Base-by-base conservation (phyloP, 2,888 invertebrate genomes). In the Idaea aversata region DNA sequence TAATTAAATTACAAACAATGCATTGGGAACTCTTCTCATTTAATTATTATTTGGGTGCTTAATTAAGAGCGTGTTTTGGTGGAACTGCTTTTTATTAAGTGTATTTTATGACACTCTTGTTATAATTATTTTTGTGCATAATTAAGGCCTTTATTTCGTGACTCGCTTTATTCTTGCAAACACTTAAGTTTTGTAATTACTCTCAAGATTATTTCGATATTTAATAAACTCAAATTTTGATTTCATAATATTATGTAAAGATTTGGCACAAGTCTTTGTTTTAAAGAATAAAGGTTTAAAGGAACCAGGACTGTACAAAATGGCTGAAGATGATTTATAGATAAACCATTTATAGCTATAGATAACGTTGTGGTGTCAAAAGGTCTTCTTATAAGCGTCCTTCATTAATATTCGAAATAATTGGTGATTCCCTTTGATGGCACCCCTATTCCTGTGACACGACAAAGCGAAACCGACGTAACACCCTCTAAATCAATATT, bases 1-100 rank as follows among this genome's bases (percentile, higher is more conserved):
- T 87, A 88, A 88, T 89, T 82, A 86, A 87, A 90, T 87, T 84
- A 84, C 86, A 84, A 86, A 85, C 83, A 80, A 77, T 76, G 78
- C 75, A 80, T 73, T 73, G 73, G 68, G 75, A 47, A 47, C 74
- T 74, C 72, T 74, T 75, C 69, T 63, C 74, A 80, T 82, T 83
- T 79, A 82, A 84, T 85, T 83, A 81, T 80, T 72, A 10, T 47
- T 71, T 80, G 77, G 75, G 78, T 74, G 75, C 75, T 78, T 83
- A 82, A 83, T 83, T 79, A 78, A 81, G 77, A 65, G 67, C 58
- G 59, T 38, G 59, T 57, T 59, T 61, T 67, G 65, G 68, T 61
- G 59, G 6, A 58, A n/a, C 58, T n/a, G 25, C 25, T 25, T 25
- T 25, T 25, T 3, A 58, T 10, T 15, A 58, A 58, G 5, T 3